A percentile compares a stretch with the other conserved stretches of the same genome.
Evolutionary conservation across 2,888 invertebrate species (phyloP).

Genomic region (Nebria salina): DNA sequence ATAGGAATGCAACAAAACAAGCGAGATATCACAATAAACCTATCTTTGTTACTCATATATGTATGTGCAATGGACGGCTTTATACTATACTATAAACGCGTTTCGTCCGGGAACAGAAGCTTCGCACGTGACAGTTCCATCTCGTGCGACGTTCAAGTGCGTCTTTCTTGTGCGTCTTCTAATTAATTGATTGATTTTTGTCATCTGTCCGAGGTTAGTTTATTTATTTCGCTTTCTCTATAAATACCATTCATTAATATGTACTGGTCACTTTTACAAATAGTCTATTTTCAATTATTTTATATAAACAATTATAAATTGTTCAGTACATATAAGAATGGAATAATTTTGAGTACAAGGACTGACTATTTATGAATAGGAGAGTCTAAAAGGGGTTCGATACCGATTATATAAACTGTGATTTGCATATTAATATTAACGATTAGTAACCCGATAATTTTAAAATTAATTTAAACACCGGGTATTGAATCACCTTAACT

Average conservation of each 20-base stretch:
- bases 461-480: background rate
- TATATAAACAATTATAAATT: background rate
- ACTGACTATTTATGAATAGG: background rate
- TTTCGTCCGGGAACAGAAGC: background rate
- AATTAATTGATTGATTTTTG: background rate
- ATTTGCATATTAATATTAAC: background rate
- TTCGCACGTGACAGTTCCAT: slow-evolving; percentile 2
- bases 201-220: background rate
- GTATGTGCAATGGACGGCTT: background rate
- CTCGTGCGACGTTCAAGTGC: background rate
- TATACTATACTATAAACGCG: background rate
- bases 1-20: slow-evolving; percentile 29
- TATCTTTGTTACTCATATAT: background rate
- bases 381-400: background rate
- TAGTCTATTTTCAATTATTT: background rate
- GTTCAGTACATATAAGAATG: background rate
- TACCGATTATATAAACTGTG: background rate
- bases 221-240: background rate
- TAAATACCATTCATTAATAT: background rate
- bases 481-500: background rate
- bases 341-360: background rate
- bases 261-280: background rate
- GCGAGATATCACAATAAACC: background rate
- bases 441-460: background rate
- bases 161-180: background rate